phyloP scores from a whole-genome alignment of 2,888 invertebrate genomes.

The Anoplius nigerrimus region DNA sequence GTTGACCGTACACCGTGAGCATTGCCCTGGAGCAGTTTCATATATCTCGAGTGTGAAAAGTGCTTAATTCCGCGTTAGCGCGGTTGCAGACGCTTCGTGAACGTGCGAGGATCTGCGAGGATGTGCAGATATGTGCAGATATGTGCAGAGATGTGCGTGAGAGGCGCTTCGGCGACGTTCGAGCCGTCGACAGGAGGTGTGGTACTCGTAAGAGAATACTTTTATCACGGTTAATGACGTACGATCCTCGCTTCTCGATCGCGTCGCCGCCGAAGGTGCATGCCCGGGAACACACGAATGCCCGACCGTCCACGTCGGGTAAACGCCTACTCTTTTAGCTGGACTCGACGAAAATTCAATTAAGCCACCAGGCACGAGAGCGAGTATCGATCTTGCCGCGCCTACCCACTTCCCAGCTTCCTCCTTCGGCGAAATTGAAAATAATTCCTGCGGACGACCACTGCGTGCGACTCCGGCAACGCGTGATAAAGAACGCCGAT shows the following conservation, averaged over 20 bases:
- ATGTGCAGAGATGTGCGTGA: not conserved
- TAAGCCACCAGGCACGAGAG: slow-evolving; percentile 17
- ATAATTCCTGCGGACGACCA: slow-evolving; percentile 3
- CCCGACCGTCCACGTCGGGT: not conserved
- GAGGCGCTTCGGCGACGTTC: slow-evolving; percentile 11
- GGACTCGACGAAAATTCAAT: slow-evolving; percentile 43
- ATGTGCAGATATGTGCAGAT: too few species aligned
- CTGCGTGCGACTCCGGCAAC: not conserved
- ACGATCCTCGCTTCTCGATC: slow-evolving; percentile 15
- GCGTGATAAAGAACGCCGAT: not conserved
- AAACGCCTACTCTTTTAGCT: slow-evolving; percentile 22
- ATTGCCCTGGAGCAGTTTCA: too few species aligned
- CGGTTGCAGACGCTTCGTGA: not conserved
- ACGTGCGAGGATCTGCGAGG: too few species aligned
- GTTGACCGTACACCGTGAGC: too few species aligned
- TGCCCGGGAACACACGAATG: not conserved
- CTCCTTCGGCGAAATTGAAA: slow-evolving; percentile 17
- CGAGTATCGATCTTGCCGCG: slow-evolving; percentile 11
- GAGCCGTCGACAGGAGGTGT: slow-evolving; percentile 55
- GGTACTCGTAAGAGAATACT: slow-evolving; percentile 36
- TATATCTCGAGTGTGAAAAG: too few species aligned
- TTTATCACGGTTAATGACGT: slow-evolving; percentile 43
- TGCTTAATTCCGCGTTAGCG: too few species aligned
- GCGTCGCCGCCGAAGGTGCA: not conserved
- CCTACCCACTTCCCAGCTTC: not conserved